Conservation (phyloP, 2,113 vertebrate genomes). For the Thomomys bottae region DNA sequence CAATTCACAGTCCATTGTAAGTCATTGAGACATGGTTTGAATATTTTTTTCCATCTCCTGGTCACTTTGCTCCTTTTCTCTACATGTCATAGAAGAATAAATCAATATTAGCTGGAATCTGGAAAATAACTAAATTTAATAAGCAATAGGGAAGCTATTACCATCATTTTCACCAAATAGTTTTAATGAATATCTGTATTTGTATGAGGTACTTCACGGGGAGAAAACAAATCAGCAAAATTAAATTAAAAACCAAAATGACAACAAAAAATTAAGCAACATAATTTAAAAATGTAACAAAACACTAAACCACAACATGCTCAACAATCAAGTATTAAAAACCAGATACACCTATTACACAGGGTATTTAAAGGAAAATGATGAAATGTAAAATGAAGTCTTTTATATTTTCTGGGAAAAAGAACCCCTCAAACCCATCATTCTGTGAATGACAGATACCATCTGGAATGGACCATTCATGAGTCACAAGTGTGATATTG, state of each 20-base stretch:
- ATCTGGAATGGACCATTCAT: conserved; percentile 67
- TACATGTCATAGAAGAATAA: conserved; percentile 35
- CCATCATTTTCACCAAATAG: conserved; percentile 59
- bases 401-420: conserved; percentile 74
- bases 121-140: conserved; percentile 51
- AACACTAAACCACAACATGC: conserved; percentile 40
- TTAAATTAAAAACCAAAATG: background rate
- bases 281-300: background rate
- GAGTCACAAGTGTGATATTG: conserved; percentile 65
- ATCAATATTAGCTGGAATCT: conserved; percentile 54
- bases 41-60: conserved; percentile 34
- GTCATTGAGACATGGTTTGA: background rate
- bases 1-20: conserved; percentile 37
- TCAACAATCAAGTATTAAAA: conserved; percentile 67
- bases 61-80: background rate
- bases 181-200: conserved; percentile 65
- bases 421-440: conserved; percentile 20
- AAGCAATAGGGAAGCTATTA: conserved; percentile 48
- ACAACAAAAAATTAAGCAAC: conserved; percentile 18
- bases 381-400: conserved; percentile 72
- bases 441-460: conserved; percentile 78
- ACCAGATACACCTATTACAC: conserved; percentile 74
- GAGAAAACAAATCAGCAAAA: conserved; percentile 51
- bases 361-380: conserved; percentile 72
- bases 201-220: conserved; percentile 61